A percentile compares a stretch with the other conserved stretches of the same genome.
Evolutionary conservation across 2,797 vertebrate genomes (phyloP).

Genomic region (Delichon dasypus): DNA sequence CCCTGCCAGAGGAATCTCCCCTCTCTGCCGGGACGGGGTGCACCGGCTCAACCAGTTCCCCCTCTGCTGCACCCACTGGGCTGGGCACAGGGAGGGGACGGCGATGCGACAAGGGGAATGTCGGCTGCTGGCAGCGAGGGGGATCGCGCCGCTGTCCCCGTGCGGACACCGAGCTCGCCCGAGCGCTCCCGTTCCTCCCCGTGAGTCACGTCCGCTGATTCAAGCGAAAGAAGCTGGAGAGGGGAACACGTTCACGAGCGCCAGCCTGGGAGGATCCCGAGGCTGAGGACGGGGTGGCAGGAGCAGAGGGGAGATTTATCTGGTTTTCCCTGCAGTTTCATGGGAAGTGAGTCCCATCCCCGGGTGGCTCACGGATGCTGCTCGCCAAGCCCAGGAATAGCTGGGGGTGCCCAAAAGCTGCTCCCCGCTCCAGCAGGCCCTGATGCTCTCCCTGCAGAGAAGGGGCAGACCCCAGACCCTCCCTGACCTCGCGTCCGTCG

Average conservation of each 20-base stretch:
- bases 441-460: not conserved
- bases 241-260: not conserved
- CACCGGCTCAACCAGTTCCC: slow-evolving; percentile 30
- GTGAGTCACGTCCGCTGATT: slow-evolving; percentile 33
- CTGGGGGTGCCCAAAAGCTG: not conserved
- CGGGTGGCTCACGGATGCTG: accelerated
- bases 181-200: not conserved
- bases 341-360: not conserved
- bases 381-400: accelerated
- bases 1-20: not conserved
- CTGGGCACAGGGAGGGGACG: not conserved
- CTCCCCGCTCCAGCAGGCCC: not conserved
- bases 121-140: not conserved
- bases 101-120: not conserved
- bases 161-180: not conserved
- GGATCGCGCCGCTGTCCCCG: accelerated
- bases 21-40: not conserved
- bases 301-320: not conserved
- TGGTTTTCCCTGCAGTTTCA: not conserved
- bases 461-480: not conserved
- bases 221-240: not conserved
- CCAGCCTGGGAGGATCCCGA: not conserved
- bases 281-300: not conserved
- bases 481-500: accelerated
- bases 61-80: slow-evolving; percentile 34